Percentiles rank a stretch among this genome's conserved stretches.
Evolutionary conservation across 2,113 vertebrate species (phyloP).

Genomic region (Astur gentilis): DNA sequence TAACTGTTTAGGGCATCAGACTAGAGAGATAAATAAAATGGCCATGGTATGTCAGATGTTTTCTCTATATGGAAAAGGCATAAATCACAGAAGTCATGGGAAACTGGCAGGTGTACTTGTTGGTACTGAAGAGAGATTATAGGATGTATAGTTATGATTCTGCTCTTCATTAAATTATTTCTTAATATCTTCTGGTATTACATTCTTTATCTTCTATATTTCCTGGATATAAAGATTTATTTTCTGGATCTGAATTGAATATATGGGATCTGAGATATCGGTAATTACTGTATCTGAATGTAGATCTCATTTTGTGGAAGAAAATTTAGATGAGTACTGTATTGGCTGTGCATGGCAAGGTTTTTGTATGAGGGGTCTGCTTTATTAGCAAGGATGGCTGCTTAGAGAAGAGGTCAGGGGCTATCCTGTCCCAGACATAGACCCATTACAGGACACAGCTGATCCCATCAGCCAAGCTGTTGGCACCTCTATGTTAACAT

Average conservation of each 20-base stretch:
- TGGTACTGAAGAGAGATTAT: background rate
- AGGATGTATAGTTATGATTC: background rate
- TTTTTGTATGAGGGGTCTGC: background rate
- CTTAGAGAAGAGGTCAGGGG: background rate
- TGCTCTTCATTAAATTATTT: background rate
- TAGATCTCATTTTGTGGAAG: background rate
- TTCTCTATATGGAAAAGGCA: background rate
- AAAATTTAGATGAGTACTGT: background rate
- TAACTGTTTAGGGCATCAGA: background rate
- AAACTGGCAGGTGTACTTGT: background rate
- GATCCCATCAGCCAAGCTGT: background rate
- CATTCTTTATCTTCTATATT: background rate
- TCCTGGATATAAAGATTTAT: background rate
- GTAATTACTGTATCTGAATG: background rate
- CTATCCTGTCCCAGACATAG: background rate
- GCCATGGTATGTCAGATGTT: accelerated
- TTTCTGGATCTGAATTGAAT: background rate
- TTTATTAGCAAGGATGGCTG: background rate
- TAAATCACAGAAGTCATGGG: background rate
- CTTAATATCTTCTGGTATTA: background rate
- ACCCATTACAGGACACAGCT: background rate
- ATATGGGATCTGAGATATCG: background rate
- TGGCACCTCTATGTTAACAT: background rate
- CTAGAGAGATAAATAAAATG: background rate
- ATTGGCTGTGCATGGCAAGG: background rate